phyloP scores from a whole-genome alignment of 2,797 vertebrate genomes.

The Sebastes matsubarae region DNA sequence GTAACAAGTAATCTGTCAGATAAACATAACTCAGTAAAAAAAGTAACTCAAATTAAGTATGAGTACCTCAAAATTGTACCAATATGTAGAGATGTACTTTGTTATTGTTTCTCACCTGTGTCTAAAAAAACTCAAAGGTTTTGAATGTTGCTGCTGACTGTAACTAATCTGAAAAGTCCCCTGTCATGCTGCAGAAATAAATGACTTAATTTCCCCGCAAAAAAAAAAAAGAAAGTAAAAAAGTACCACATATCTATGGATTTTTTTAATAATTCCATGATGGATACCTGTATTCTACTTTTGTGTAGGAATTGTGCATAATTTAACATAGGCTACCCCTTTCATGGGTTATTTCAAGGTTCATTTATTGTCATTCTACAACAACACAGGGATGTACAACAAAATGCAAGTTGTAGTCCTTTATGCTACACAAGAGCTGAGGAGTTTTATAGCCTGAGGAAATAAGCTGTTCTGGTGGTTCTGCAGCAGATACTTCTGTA shows the following conservation, averaged over 20 bases:
- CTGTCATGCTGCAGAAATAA: not conserved
- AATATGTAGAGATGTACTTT: not conserved
- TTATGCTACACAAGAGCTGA: not conserved
- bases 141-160: not conserved
- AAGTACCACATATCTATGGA: too few relatives aligned
- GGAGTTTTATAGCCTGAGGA: not conserved
- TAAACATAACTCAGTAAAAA: not conserved
- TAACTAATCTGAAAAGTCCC: conserved; percentile 12
- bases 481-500: not conserved
- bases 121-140: too few relatives aligned
- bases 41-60: not conserved
- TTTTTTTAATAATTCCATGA: too few relatives aligned
- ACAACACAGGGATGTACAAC: not conserved
- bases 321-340: not conserved
- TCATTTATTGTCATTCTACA: not conserved
- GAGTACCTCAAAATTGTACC: not conserved
- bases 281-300: too few relatives aligned
- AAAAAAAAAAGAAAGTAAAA: too few relatives aligned
- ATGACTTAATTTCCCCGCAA: conserved; percentile 17
- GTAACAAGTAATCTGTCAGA: not conserved
- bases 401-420: not conserved
- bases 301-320: too few relatives aligned
- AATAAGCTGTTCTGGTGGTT: not conserved
- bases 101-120: not conserved
- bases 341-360: not conserved